Evolutionary conservation across 2,888 invertebrate genomes (phyloP).

Genomic region (Cosmopolites sordidus): DNA sequence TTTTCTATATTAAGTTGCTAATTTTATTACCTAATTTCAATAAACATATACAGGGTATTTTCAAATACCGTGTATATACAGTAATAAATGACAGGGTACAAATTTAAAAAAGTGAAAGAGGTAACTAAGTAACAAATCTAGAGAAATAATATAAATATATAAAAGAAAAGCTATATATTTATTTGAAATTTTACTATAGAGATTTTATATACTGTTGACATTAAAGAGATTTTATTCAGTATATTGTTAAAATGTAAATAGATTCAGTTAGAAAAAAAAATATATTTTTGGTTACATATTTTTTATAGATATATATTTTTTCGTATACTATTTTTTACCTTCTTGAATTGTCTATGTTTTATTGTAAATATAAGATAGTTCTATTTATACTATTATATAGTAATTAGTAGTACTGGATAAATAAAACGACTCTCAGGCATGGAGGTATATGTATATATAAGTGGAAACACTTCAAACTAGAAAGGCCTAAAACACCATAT

Average conservation of each 20-base stretch:
- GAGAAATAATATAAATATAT: neutral
- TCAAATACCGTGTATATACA: conserved; percentile 2
- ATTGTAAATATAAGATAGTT: too few relatives aligned
- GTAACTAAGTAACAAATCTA: neutral
- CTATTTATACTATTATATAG: too few relatives aligned
- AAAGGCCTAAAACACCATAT: too few relatives aligned
- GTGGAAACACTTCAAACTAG: too few relatives aligned
- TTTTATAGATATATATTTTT: too few relatives aligned
- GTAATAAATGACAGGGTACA: conserved; percentile 7
- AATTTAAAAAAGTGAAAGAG: neutral
- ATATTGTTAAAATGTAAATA: neutral
- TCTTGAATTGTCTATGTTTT: too few relatives aligned
- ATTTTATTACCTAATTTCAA: neutral
- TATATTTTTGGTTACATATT: too few relatives aligned
- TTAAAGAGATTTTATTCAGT: neutral
- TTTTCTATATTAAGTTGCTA: neutral
- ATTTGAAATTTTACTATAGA: neutral
- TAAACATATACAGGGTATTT: conserved; percentile 8
- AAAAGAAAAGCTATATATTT: neutral
- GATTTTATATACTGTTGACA: conserved; percentile 4
- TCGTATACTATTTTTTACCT: too few relatives aligned
- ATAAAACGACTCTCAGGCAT: too few relatives aligned
- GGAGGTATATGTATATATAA: too few relatives aligned
- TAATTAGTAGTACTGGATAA: too few relatives aligned
- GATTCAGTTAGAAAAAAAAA: too few relatives aligned